Base-by-base conservation (phyloP, 2,797 vertebrate species). In the Cynopterus sphinx region DNA sequence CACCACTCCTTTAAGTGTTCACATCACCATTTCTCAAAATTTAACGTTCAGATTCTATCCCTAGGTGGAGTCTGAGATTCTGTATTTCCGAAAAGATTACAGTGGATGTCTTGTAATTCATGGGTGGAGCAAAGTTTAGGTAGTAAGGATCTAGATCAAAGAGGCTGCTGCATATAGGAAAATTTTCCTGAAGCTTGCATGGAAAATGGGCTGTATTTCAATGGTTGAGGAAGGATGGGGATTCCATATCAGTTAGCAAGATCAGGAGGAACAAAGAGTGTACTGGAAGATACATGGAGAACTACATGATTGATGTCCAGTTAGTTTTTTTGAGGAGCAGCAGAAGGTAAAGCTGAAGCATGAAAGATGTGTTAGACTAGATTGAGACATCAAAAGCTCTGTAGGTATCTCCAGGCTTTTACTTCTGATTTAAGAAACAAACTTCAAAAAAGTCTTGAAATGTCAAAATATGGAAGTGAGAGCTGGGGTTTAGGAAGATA, bases 1-100 rank as follows among this genome's bases (percentile, higher is more conserved):
- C 28, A 71, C 53, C 39, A 51, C 13, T 67, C 16, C 41, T 87
- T 10, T 17, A 53, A 61, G 2, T 65, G 28, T 53, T 91, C 46
- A 88, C 15, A 3, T 46, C 41, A 83, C 10, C 28, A 21, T 19
- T 87, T 79, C 39, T 61, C 90, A 77, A 92, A 87, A 78, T 77
- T 41, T 41, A 84, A 79, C 36, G 13, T 74, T 26, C 22, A 91
- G 26, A 49, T 53, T 87, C 75, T 74, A 83, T 33, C 2, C 31
- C 0, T 13, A 36, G 63, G 22, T 41, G 19, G 22, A 77, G 10
- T 21, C 7, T 31, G 19, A 77, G 31, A 88, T 59, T 91, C 61
- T 73, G 19, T 26, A 65, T 65, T 88, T 94, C 24, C 11, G 71
- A 49, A 4, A 85, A 61, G 19, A 36, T 61, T 22, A 28, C 26